phyloP scores from a whole-genome alignment of 2,797 vertebrate genomes.

The Microctenopoma lineatum region DNA sequence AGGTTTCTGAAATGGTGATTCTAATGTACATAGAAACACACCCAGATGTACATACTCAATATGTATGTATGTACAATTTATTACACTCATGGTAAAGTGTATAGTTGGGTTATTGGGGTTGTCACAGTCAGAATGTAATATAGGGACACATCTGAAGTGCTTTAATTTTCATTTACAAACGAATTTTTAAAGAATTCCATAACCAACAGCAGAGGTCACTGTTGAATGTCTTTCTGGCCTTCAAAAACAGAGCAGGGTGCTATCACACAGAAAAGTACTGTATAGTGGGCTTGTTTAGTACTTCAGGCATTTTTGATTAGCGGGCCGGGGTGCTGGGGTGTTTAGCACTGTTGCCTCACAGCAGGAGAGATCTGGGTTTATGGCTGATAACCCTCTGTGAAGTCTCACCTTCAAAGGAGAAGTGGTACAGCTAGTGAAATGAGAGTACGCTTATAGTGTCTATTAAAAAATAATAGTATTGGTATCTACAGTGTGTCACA shows the following conservation, averaged over 20 bases:
- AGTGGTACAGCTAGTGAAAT: too few relatives aligned
- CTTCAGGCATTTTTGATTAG: neutral
- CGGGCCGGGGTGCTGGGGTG: neutral
- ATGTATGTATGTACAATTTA: too few relatives aligned
- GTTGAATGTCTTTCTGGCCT: conserved; percentile 57
- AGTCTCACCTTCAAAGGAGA: neutral
- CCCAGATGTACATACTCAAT: too few relatives aligned
- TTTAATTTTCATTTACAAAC: neutral
- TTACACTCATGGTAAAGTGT: too few relatives aligned
- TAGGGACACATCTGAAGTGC: neutral
- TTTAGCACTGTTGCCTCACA: too few relatives aligned
- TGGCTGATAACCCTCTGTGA: too few relatives aligned
- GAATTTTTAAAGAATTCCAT: neutral
- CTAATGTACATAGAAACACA: too few relatives aligned
- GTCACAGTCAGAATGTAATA: neutral
- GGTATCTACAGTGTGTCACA: neutral
- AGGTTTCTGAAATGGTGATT: too few relatives aligned
- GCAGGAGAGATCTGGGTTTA: too few relatives aligned
- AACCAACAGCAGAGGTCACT: conserved; percentile 77
- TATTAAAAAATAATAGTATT: neutral
- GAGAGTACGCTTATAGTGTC: neutral
- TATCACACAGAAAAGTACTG: neutral
- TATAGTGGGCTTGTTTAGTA: neutral
- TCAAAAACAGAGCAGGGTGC: neutral
- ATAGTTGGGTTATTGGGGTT: neutral